phyloP scores from a whole-genome alignment of 2,888 invertebrate genomes.

The Brenthis hecate region DNA sequence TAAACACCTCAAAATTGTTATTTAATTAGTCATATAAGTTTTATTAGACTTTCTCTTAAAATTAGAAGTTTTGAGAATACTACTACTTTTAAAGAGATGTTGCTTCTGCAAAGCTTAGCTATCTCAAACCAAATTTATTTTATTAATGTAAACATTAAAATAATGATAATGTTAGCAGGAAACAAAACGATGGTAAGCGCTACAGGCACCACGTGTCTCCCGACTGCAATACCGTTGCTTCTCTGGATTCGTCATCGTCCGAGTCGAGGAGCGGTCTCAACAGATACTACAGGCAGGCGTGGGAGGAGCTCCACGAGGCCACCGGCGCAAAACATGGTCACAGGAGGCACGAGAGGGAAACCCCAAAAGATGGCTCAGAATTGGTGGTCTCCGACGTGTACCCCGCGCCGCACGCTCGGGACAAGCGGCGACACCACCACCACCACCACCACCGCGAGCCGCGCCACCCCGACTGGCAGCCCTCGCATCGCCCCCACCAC shows the following conservation, averaged over 20 bases:
- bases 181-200: conserved; percentile 89
- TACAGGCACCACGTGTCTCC: conserved; percentile 94
- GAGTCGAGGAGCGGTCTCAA: conserved; percentile 92
- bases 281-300: conserved; percentile 94
- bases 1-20: too few species aligned
- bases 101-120: too few species aligned
- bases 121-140: background rate
- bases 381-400: conserved; percentile 87
- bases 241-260: conserved; percentile 93
- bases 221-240: conserved; percentile 95
- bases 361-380: conserved; percentile 88
- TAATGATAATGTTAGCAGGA: conserved; percentile 55
- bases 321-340: conserved; percentile 82
- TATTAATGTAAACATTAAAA: conserved; percentile 5
- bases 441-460: conserved; percentile 89
- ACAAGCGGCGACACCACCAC: conserved; percentile 87
- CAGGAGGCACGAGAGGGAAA: conserved; percentile 74
- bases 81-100: too few species aligned
- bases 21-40: too few species aligned
- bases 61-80: too few species aligned
- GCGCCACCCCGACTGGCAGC: conserved; percentile 82
- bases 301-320: conserved; percentile 95
- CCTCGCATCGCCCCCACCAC: conserved; percentile 79
- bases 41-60: too few species aligned
- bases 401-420: conserved; percentile 68